Base-by-base conservation (phyloP, 1,140 invertebrate genomes). In the Trypoxylus dichotomus region DNA sequence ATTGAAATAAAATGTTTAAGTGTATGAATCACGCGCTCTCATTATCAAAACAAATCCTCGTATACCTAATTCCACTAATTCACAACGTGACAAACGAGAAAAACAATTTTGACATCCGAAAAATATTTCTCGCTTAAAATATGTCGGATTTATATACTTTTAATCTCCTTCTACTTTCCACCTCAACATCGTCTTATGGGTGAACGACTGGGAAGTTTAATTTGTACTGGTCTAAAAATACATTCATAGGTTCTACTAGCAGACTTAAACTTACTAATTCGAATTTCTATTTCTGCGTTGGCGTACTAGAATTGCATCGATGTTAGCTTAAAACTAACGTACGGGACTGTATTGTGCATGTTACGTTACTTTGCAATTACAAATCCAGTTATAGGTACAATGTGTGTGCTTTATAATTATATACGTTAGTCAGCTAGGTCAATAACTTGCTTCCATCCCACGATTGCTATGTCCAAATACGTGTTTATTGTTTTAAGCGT, bases 141-240 rank as follows among this genome's bases (percentile, higher is more conserved):
- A n/a, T n/a, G 15, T n/a, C 19, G 15, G 19, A 54, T n/a, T 37
- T 37, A 37, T 37, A 37, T 37, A 37, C 32, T 37, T 32, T 37
- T 54, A 54, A 54, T 54, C 47, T 54, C 47, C 19, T 7, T 5
- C 19, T 54, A 54, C 13, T n/a, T 54, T 54, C 19, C 19, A 54
- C 47, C 47, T 54, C 19, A 54, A 19, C 13, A 54, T 19, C 15
- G 47, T 54, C 13, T n/a, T 19, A 15, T 54, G 47, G 47, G 47
- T 54, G 47, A 54, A 54, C 47, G 47, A 54, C 47, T 54, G 47
- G 47, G 19, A 54, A 54, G 47, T 54, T 54, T 54, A 54, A 54
- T 54, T 54, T 54, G 15, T 54, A 54, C 47, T 54, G 15, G 47
- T 54, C 19, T 54, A 54, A 54, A 54, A 54, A 54, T 54, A 54